A percentile compares a stretch with the other conserved stretches of the same genome.
Evolutionary conservation across 35 echinoderm and acorn worm genomes (phyloP).

Genomic region (Ophioderma brevispina): DNA sequence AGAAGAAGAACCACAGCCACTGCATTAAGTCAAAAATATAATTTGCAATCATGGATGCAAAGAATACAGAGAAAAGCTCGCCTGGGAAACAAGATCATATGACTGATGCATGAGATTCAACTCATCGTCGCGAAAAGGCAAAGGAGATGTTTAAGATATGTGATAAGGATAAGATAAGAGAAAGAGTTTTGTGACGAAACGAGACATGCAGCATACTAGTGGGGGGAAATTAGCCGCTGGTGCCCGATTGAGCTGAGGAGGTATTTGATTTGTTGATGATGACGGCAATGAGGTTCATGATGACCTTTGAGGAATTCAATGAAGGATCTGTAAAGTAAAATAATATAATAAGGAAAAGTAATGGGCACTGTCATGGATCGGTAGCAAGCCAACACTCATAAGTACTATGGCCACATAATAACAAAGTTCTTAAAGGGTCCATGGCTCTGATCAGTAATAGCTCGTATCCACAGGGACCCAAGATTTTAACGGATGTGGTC

Average conservation of each 20-base stretch:
- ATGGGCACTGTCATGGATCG: too few species aligned
- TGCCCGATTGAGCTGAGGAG: constrained; percentile 72
- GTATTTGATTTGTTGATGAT: constrained; percentile 93
- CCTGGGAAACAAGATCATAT: constrained; percentile 22
- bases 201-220: constrained; percentile 87
- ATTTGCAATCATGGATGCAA: not conserved
- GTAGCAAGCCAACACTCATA: too few species aligned
- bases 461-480: too few species aligned
- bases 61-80: constrained; percentile 23
- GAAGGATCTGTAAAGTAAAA: constrained; percentile 79
- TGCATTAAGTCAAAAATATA: not conserved
- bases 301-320: constrained; percentile 92
- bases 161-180: constrained; percentile 87
- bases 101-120: constrained; percentile 65
- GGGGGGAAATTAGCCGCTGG: constrained; percentile 76
- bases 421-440: too few species aligned
- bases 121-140: constrained; percentile 81
- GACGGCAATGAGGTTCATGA: constrained; percentile 77
- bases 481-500: too few species aligned
- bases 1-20: not conserved
- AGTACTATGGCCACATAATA: too few species aligned
- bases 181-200: constrained; percentile 93
- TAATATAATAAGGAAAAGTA: too few species aligned
- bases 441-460: too few species aligned
- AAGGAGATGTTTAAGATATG: constrained; percentile 84